A percentile compares a stretch with the other conserved stretches of the same genome.
phyloP scores from a whole-genome alignment of 2,888 invertebrate species.

The Mesorhabditis sp. region DNA sequence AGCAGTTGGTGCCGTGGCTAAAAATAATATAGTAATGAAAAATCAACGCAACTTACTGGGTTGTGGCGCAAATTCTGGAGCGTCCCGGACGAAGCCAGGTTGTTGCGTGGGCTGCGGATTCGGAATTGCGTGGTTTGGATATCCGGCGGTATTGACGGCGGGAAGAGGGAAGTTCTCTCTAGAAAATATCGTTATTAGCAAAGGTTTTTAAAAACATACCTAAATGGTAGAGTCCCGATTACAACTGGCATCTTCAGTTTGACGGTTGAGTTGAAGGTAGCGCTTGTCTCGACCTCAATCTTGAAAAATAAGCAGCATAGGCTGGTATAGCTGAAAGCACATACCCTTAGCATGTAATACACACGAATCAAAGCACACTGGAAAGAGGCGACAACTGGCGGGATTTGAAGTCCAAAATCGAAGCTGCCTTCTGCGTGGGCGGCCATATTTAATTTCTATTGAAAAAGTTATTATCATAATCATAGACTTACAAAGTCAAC shows the following conservation, averaged over 20 bases:
- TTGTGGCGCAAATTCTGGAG: conserved; percentile 5
- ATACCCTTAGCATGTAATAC: background rate
- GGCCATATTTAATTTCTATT: background rate
- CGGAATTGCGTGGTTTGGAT: background rate
- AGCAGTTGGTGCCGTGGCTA: no score
- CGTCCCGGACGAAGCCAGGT: conserved; percentile 1
- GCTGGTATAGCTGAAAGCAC: no score
- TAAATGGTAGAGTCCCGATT: background rate
- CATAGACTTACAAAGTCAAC: background rate
- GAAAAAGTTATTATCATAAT: background rate
- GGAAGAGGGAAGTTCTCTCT: no score
- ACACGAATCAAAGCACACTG: background rate
- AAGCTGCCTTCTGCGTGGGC: background rate
- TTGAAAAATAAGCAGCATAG: background rate
- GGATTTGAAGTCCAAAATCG: background rate
- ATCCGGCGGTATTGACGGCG: background rate
- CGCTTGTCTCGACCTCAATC: background rate
- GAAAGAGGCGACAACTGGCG: conserved; percentile 2
- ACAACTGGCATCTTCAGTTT: conserved; percentile 1
- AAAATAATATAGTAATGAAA: no score
- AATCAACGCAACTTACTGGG: background rate
- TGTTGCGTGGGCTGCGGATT: background rate
- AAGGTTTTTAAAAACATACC: background rate
- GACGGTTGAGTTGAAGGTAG: background rate
- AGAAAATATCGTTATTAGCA: no score